Base-by-base conservation (phyloP, 2,113 vertebrate species). In the Pleuronectes platessa region DNA sequence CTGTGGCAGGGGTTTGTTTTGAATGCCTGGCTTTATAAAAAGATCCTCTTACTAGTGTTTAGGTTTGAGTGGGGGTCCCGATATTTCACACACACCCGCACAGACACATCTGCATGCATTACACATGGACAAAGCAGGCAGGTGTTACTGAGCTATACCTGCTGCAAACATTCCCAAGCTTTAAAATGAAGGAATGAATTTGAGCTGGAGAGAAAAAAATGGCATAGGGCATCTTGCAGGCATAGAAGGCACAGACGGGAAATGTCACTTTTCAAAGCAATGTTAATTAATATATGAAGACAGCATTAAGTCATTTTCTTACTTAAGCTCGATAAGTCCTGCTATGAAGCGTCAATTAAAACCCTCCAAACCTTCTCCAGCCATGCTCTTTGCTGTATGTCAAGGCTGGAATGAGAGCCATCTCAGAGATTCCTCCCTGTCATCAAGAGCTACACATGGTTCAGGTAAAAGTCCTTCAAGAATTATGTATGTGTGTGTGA, bases 1-100 rank as follows among this genome's bases (percentile, higher is more conserved):
- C 73, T 62, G 71, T 76, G 76, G 76, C 76, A 63, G 68, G 58
- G 58, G 69, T 91, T 92, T 91, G 87, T 92, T 94, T 90, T 89
- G 78, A 88, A 83, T 84, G 70, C 70, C 76, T 68, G 72, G 26
- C 64, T 75, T 77, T 85, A 74, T 86, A 84, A 92, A 92, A 90
- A 92, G 86, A 82, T 82, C 42, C 71, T 88, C 90, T 92, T 79
- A 59, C 74, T 77, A 89, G 81, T 92, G 91, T 92, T 94, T 93
- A 90, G 76, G 74, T 93, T 90, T 55, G 68, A 87, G 74, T 11
- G 20, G 51, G 8, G 51, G 20, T 54, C 20, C 17, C 5, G 17
- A 51, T 15, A 60, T 60, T 18, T 18, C 13, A 60, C 53, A 71
- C 56, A 54, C 13, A 68, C 26, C 31, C 11, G 64, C 53, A 55